phyloP scores from a whole-genome alignment of 2,797 vertebrate species.

The Aphelocoma californica region DNA sequence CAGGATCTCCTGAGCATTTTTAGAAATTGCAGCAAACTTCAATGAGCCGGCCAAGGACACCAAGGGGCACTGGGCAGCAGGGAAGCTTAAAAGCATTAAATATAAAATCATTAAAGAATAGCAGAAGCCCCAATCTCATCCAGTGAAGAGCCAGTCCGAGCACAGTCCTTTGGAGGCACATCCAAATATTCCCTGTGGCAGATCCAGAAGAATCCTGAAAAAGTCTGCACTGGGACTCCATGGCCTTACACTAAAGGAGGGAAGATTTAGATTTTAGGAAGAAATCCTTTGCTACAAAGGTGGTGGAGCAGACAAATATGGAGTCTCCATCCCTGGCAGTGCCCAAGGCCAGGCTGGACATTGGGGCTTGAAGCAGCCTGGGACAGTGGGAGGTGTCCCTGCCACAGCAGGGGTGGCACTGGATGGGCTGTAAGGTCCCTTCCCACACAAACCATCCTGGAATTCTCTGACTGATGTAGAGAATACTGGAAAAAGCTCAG shows the following conservation, averaged over 20 bases:
- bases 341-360: rapidly evolving
- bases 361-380: background rate
- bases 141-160: background rate
- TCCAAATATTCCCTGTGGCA: background rate
- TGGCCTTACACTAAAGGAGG: background rate
- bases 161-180: background rate
- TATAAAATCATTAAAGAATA: background rate
- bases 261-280: background rate
- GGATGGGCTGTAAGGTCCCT: background rate
- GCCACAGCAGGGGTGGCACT: background rate
- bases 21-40: background rate
- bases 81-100: background rate
- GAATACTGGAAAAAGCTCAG: background rate
- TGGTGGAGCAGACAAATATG: background rate
- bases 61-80: background rate
- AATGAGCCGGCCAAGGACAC: background rate
- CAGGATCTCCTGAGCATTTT: background rate
- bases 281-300: background rate
- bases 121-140: background rate
- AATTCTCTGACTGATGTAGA: background rate
- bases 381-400: background rate
- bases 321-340: background rate
- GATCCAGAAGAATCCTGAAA: background rate
- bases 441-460: background rate
- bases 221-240: background rate